phyloP scores from a whole-genome alignment of 2,113 vertebrate genomes.

The Serinus canaria region DNA sequence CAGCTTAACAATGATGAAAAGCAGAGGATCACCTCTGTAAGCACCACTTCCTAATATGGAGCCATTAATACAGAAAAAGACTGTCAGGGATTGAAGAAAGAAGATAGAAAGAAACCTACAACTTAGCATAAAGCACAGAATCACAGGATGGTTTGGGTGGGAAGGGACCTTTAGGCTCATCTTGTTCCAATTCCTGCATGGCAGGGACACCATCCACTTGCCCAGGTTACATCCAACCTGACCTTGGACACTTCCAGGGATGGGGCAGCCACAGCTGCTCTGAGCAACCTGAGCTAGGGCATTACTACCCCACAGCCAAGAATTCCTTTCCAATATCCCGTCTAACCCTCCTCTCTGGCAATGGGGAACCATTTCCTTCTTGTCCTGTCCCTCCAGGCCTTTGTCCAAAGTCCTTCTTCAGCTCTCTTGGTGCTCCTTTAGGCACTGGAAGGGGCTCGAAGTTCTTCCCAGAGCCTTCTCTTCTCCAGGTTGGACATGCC shows the following conservation, averaged over 20 bases:
- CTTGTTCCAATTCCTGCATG: background rate
- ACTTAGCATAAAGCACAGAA: background rate
- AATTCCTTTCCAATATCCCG: background rate
- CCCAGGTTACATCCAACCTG: fast-evolving
- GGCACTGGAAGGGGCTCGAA: background rate
- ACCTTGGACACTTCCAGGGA: background rate
- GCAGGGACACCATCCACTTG: background rate
- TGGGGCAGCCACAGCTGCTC: background rate
- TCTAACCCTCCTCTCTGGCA: background rate
- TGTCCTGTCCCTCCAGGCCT: background rate
- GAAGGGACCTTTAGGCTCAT: background rate
- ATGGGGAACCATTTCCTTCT: background rate
- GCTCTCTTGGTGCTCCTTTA: background rate
- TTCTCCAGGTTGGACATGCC: too few relatives aligned
- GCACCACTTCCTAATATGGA: background rate
- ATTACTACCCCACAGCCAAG: fast-evolving
- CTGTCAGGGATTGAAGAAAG: background rate
- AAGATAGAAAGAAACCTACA: background rate
- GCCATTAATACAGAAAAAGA: background rate
- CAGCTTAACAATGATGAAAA: background rate
- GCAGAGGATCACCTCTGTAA: background rate
- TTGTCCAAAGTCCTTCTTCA: background rate
- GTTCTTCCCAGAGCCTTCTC: fast-evolving
- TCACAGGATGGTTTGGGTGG: background rate
- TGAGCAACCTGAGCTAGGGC: background rate